Conservation (phyloP, 2,797 vertebrate species). For the Coreius guichenoti region DNA sequence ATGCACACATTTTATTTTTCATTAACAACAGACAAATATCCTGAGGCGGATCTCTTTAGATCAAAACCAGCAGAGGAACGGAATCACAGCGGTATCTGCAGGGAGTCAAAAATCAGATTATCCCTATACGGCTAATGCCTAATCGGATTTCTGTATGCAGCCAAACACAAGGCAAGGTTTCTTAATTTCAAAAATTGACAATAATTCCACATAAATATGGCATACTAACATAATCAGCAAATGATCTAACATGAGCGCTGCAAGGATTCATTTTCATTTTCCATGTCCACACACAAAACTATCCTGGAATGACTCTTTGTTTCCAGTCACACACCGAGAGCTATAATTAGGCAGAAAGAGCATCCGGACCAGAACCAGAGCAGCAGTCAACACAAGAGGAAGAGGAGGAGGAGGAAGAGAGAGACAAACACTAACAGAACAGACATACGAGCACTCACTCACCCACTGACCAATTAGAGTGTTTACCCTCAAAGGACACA, state of each 20-base stretch:
- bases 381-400: background rate
- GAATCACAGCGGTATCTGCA: background rate
- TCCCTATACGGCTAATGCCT: background rate
- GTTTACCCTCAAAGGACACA: background rate
- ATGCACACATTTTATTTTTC: background rate
- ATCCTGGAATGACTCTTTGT: background rate
- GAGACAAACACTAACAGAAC: background rate
- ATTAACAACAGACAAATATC: conserved; percentile 25
- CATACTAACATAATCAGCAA: background rate
- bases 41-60: conserved; percentile 3
- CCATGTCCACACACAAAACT: conserved; percentile 1
- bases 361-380: conserved; percentile 9
- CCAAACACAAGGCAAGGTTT: conserved; percentile 13
- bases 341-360: conserved; percentile 14
- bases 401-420: background rate
- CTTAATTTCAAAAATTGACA: conserved; percentile 24
- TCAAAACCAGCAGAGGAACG: background rate
- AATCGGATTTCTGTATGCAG: conserved; percentile 16
- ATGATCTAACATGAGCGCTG: background rate
- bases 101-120: conserved; percentile 8
- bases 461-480: background rate
- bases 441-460: background rate
- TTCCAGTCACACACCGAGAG: conserved; percentile 7
- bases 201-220: conserved; percentile 26
- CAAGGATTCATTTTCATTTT: background rate